Base-by-base conservation (phyloP, 1,140 invertebrate species). In the Geopemphigus sp. region DNA sequence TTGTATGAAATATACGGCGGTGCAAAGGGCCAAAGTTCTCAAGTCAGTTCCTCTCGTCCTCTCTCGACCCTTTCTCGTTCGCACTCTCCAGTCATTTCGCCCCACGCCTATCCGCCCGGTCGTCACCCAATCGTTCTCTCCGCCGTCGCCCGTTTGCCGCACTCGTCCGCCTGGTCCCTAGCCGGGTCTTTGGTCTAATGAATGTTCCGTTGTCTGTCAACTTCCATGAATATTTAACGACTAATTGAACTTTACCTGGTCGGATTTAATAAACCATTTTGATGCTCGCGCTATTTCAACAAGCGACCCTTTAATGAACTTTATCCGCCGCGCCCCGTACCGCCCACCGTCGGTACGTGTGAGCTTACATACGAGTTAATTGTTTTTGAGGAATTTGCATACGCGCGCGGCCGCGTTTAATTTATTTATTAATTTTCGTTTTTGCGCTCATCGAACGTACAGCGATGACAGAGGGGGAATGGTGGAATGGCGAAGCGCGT, bases 191-290 rank as follows among this genome's bases (percentile, higher is more conserved):
- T 24, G 70, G 70, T 53, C 70, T 73, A 73, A 73, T 73, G 70
- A 73, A 73, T 74, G 54, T 59, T 59, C 32, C 54, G 72, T 74
- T 74, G 57, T 78, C 74, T 78, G 74, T 78, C 74, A 63, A 78
- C 74, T 78, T 78, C 17, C 74, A 78, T 78, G 74, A 78, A 78
- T 78, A 78, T 78, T 78, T 78, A 78, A 78, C 74, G 32, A 78
- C 74, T 78, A 78, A 78, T 78, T 78, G 74, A 78, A 78, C 74
- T 78, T 29, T 61, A 78, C 74, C 74, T 78, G 57, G 74, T 78
- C 57, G 74, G 74, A 78, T 78, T 78, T 78, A 78, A 78, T 78
- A 78, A 78, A 78, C 73, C 56, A 61, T 76, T 76, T 76, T 47
- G 39, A 45, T 76, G 73, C 74, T 63, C 74, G 6, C 15, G 56